phyloP scores from a whole-genome alignment of 2,113 vertebrate genomes.

The Callionymus lyra region DNA sequence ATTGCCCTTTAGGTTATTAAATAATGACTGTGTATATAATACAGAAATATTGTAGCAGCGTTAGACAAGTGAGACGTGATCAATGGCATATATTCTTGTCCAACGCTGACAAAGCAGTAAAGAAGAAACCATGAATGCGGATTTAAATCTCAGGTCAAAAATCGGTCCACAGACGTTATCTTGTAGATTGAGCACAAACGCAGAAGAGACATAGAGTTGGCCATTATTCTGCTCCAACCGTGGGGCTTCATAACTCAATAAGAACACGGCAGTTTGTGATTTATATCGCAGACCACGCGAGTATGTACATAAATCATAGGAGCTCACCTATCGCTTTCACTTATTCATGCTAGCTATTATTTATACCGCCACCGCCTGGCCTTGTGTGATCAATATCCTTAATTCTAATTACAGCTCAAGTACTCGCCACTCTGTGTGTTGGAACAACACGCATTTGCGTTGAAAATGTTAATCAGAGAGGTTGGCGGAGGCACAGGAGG shows the following conservation, averaged over 20 bases:
- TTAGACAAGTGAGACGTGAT: no score
- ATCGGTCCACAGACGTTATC: constrained; percentile 33
- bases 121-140: not conserved
- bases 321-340: constrained; percentile 69
- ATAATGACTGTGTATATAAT: no score
- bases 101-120: no score
- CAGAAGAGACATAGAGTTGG: constrained; percentile 44
- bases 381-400: constrained; percentile 69
- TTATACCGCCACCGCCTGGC: constrained; percentile 59
- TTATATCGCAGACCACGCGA: constrained; percentile 55
- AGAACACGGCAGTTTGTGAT: constrained; percentile 63
- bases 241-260: constrained; percentile 72
- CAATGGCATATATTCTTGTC: no score
- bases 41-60: no score
- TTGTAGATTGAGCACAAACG: constrained; percentile 47
- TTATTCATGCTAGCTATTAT: constrained; percentile 73
- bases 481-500: constrained; percentile 22
- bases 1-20: no score
- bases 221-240: constrained; percentile 62
- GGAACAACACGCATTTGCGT: constrained; percentile 60
- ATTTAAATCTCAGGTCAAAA: constrained; percentile 15
- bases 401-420: constrained; percentile 73
- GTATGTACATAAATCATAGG: constrained; percentile 66
- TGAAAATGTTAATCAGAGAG: constrained; percentile 65
- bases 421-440: constrained; percentile 55